Evolutionary conservation across 2,113 vertebrate species (phyloP).

Genomic region (Cygnus buccinator): DNA sequence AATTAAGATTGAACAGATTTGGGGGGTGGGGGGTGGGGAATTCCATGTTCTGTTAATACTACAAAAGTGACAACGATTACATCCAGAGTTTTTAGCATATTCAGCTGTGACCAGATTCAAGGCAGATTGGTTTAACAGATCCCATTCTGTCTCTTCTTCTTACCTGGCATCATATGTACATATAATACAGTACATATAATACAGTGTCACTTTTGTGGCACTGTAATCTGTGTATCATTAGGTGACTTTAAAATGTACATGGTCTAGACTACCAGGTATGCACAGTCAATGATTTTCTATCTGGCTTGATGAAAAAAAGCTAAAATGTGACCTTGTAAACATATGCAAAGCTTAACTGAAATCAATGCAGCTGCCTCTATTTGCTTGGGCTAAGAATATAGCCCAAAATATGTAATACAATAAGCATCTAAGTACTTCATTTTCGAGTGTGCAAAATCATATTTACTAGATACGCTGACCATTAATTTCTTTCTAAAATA

Average conservation of each 20-base stretch:
- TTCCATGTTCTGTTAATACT: not conserved
- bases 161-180: fast-evolving
- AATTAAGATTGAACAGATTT: not conserved
- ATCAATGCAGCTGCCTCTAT: not conserved
- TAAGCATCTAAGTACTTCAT: not conserved
- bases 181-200: not conserved
- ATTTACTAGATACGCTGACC: not conserved
- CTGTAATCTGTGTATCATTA: not conserved
- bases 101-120: not conserved
- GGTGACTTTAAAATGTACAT: not conserved
- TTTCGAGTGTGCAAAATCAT: not conserved
- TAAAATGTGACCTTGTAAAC: not conserved
- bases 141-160: not conserved
- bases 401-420: not conserved
- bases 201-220: not conserved
- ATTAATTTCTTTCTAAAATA: not conserved
- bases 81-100: not conserved
- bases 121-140: not conserved
- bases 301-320: not conserved
- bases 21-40: too few relatives aligned
- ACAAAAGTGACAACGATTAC: not conserved
- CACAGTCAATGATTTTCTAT: not conserved
- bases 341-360: not conserved
- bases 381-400: not conserved
- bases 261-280: not conserved